Conservation (phyloP, 1,140 invertebrate genomes). For the Sitobion miscanthi region DNA sequence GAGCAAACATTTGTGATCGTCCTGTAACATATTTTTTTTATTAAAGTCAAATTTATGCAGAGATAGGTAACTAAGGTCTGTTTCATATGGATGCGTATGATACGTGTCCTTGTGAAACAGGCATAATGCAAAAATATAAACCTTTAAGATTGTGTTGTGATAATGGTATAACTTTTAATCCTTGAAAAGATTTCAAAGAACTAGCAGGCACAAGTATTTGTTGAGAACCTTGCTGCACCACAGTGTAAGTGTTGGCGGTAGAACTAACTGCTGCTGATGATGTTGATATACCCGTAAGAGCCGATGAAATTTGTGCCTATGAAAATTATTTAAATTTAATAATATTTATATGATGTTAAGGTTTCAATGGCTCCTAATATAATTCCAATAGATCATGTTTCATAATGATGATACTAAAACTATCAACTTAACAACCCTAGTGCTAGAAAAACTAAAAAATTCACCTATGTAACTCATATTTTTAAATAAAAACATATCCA, state of each 20-base stretch:
- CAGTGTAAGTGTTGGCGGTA: constrained; percentile 57
- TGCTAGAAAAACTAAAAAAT: background rate
- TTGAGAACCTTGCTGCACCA: constrained; percentile 63
- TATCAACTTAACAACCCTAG: background rate
- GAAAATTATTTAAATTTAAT: background rate
- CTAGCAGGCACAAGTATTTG: constrained; percentile 68
- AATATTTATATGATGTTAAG: background rate
- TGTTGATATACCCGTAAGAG: constrained; percentile 35
- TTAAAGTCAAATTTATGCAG: background rate
- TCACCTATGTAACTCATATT: background rate
- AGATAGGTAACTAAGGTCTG: background rate
- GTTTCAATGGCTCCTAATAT: background rate
- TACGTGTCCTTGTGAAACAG: too few relatives aligned
- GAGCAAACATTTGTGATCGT: constrained; percentile 58
- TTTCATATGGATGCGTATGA: too few relatives aligned
- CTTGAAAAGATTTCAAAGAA: constrained; percentile 71
- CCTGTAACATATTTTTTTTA: background rate
- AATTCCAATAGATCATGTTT: background rate
- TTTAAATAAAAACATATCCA: background rate
- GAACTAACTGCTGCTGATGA: constrained; percentile 34
- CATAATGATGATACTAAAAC: background rate
- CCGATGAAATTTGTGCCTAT: constrained; percentile 24
- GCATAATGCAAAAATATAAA: background rate
- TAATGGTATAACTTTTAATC: constrained; percentile 72
- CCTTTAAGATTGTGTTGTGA: constrained; percentile 60